Evolutionary conservation across 2,797 vertebrate genomes (phyloP).

Genomic region (Galagoides demidoff): DNA sequence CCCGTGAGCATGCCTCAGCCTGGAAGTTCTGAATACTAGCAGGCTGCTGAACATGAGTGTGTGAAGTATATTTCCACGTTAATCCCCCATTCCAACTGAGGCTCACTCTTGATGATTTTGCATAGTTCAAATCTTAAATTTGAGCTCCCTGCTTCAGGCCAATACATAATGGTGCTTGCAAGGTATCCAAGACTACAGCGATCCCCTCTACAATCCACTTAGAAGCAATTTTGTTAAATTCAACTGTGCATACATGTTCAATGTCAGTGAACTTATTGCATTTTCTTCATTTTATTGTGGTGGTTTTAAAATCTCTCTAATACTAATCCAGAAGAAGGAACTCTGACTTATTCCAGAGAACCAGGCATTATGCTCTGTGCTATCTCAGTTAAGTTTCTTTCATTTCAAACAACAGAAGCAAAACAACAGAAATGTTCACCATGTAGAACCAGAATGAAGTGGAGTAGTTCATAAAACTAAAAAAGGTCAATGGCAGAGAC

Average conservation of each 20-base stretch:
- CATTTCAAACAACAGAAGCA: not conserved
- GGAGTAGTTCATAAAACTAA: not conserved
- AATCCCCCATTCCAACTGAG: not conserved
- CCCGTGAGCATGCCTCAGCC: not conserved
- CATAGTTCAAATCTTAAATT: not conserved
- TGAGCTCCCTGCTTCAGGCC: not conserved
- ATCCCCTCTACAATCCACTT: not conserved
- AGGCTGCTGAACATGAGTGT: not conserved
- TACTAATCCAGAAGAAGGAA: not conserved
- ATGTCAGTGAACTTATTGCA: not conserved
- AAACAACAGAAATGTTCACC: not conserved
- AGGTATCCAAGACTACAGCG: not conserved
- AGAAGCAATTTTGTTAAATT: not conserved
- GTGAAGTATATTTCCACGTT: not conserved
- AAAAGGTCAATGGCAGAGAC: fast-evolving
- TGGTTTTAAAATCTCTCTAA: not conserved
- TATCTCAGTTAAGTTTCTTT: not conserved
- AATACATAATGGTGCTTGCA: not conserved
- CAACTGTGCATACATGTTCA: not conserved
- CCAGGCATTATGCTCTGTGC: not conserved
- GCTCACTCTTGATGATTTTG: not conserved
- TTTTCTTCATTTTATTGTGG: not conserved
- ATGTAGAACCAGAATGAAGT: not conserved
- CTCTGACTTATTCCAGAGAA: not conserved
- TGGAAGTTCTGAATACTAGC: not conserved